Evolutionary conservation across 2,888 invertebrate genomes (phyloP).

Genomic region (Drosophila meridionalis): DNA sequence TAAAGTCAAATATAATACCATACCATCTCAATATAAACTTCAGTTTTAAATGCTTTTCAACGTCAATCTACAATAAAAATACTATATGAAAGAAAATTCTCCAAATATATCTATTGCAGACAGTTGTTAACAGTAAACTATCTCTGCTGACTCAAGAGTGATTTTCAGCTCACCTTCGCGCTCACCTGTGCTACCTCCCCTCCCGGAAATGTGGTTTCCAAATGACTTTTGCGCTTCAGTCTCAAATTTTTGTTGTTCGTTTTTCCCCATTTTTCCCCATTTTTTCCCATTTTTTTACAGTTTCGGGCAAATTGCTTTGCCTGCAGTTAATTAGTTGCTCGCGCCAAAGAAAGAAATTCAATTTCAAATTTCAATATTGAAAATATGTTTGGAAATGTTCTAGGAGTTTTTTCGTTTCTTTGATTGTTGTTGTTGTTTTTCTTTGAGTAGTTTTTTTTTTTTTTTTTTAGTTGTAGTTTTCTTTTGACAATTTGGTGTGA

Average conservation of each 20-base stretch:
- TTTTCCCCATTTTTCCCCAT: not conserved
- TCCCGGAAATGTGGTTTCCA: constrained; percentile 3
- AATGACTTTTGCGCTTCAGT: constrained; percentile 14
- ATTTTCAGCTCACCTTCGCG: not conserved
- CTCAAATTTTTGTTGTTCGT: constrained; percentile 9
- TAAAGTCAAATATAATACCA: too few relatives aligned
- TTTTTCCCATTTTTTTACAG: constrained; percentile 4
- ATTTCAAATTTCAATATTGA: constrained; percentile 40
- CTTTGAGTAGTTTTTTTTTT: not conserved
- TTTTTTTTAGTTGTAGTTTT: constrained; percentile 12
- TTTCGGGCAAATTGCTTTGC: constrained; percentile 34
- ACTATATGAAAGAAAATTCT: not conserved
- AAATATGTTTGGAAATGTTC: constrained; percentile 37
- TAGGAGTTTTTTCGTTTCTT: constrained; percentile 8
- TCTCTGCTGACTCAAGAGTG: not conserved
- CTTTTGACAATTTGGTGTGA: constrained; percentile 54
- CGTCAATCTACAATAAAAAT: not conserved
- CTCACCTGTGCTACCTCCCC: not conserved
- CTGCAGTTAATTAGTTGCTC: constrained; percentile 53
- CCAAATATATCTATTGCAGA: not conserved
- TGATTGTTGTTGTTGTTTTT: constrained; percentile 6
- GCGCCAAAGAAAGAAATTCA: constrained; percentile 20
- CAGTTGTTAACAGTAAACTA: not conserved
- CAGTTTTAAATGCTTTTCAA: not conserved
- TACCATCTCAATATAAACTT: too few relatives aligned